Evolutionary conservation across 2,888 invertebrate genomes (phyloP), one percentile per base, ranked within the genome.

Genomic region (Drosophila formosana): DNA sequence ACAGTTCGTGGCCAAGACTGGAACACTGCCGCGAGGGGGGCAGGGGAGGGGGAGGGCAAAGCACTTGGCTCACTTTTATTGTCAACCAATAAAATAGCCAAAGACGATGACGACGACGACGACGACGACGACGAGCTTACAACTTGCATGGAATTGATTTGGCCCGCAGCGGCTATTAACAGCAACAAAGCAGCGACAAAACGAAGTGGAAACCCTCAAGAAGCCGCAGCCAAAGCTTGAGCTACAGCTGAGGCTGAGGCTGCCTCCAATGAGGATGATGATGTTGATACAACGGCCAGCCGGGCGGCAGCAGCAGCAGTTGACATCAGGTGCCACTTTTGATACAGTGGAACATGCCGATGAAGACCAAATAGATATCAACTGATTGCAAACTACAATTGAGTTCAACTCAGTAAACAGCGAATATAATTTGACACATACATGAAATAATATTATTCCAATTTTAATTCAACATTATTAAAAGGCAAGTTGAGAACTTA

Each of bases 71-170:
- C 82, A 75, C 86, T 86, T 86, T 86, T 78, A 85, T 88, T 85
- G 84, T 85, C 84, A 86, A 85, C 88, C 88, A 76, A 88, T 88
- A 82, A 75, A 88, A 76, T 76, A 74, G 82, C 64, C 75, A 84
- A 68, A 73, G 76, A 75, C 72, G 68, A 37, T 4, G 34, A 55
- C n/a, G 51, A 46, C 30, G 56, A 32, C 49, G 30, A 30, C 30
- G 30, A 37, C 34, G 34, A n/a, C 5, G 37, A 37, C 30, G 55
- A 57, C 68, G 63, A 68, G 70, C 75, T 66, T 71, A 86, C 87
- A 82, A 80, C 72, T 71, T 57, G 78, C 70, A 62, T 72, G 88
- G 76, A 85, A 85, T 85, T 85, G 86, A 88, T 88, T 85, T 88
- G 80, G 85, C 88, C 83, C 81, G 83, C 85, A 80, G 85, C 83